A percentile compares a stretch with the other conserved stretches of the same genome.
Conservation (phyloP, 2,888 invertebrate genomes). For the Amblyjoppa fuscipennis region DNA sequence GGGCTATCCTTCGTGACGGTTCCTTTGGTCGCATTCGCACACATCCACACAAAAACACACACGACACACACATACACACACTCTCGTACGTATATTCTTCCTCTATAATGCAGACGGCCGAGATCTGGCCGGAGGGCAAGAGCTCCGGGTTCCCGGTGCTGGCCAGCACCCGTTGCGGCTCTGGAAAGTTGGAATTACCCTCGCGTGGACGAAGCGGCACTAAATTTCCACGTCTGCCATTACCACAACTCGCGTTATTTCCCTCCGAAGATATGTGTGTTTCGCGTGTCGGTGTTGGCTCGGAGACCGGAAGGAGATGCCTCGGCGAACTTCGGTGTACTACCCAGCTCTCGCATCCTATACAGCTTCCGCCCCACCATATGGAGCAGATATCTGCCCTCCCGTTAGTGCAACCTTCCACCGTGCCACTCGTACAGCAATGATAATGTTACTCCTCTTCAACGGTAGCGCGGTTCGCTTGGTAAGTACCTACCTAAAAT, state of each 20-base stretch:
- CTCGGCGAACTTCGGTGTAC: conserved; percentile 4
- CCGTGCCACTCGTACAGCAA: not conserved
- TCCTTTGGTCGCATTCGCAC: conserved; percentile 46
- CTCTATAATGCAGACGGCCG: conserved; percentile 18
- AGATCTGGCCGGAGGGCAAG: not conserved
- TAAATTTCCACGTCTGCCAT: conserved; percentile 61
- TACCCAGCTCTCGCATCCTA: conserved; percentile 4
- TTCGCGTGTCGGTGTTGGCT: not conserved
- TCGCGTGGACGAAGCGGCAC: conserved; percentile 47
- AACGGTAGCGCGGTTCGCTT: conserved; percentile 28
- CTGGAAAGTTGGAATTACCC: conserved; percentile 64
- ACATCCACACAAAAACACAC: not conserved
- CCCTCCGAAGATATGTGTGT: conserved; percentile 42
- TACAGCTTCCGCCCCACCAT: conserved; percentile 15
- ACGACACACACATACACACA: conserved; percentile 24
- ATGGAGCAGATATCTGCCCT: conserved; percentile 9
- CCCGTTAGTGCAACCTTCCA: not conserved
- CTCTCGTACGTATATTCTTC: conserved; percentile 26
- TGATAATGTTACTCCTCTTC: not conserved
- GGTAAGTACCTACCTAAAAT: conserved; percentile 87
- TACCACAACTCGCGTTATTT: conserved; percentile 60
- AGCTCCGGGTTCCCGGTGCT: not conserved
- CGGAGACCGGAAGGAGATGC: conserved; percentile 31
- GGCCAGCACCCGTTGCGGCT: conserved; percentile 23
- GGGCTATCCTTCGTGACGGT: conserved; percentile 55